A percentile compares a stretch with the other conserved stretches of the same genome.
Evolutionary conservation across 2,797 vertebrate genomes (phyloP).

Genomic region (Oreochromis mossambicus): DNA sequence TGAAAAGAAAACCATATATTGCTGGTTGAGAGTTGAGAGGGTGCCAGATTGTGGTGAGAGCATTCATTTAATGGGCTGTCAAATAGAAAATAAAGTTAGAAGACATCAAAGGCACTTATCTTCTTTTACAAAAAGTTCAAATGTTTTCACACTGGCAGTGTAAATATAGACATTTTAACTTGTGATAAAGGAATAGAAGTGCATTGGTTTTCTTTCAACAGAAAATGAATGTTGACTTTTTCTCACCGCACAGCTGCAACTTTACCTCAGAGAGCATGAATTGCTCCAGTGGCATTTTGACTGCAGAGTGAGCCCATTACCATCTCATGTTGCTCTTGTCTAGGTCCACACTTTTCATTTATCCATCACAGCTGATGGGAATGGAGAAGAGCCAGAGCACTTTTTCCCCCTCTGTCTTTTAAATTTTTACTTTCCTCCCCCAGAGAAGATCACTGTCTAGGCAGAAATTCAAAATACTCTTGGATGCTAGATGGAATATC

Average conservation of each 20-base stretch:
- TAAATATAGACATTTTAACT: slow-evolving; percentile 22
- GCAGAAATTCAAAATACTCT: slow-evolving; percentile 49
- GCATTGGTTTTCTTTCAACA: slow-evolving; percentile 1
- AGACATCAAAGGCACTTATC: slow-evolving; percentile 13
- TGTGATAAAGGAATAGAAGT: neutral
- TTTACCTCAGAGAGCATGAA: neutral
- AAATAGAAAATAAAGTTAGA: slow-evolving; percentile 19
- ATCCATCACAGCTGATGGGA: slow-evolving; percentile 23
- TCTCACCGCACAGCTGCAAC: neutral
- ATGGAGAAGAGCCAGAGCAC: neutral
- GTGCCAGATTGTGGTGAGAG: neutral
- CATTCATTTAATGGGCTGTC: slow-evolving; percentile 16
- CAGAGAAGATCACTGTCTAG: slow-evolving; percentile 40
- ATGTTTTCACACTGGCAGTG: neutral
- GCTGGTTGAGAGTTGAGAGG: neutral
- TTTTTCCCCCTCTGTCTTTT: neutral
- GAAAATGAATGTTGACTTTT: slow-evolving; percentile 19
- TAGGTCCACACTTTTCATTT: slow-evolving; percentile 35
- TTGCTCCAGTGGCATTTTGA: slow-evolving; percentile 15
- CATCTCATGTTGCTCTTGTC: slow-evolving; percentile 34
- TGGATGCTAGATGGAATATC: slow-evolving; percentile 39
- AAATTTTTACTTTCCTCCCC: neutral
- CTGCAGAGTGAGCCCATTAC: slow-evolving; percentile 37
- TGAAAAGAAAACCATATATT: neutral
- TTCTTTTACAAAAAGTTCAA: neutral